These are phyloP conservation scores for Arvicanthis niloticus DNA, from an alignment of 2,113 vertebrate genomes.

Conservation along the genomic window DNA sequence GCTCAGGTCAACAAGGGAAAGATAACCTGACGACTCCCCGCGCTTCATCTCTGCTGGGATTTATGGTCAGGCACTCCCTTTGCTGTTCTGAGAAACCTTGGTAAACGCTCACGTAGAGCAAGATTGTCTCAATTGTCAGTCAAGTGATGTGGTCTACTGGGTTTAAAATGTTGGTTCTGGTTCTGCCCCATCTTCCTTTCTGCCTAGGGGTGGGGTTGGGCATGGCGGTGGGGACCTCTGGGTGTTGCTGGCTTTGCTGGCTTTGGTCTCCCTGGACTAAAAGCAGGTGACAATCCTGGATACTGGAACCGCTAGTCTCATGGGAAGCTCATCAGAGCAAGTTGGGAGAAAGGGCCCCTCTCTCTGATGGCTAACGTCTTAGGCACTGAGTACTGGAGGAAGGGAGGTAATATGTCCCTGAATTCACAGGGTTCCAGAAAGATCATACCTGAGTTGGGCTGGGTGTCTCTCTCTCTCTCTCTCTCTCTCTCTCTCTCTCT, in stretches of 20 bases:
- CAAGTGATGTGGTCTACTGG: slow-evolving; percentile 28
- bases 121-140: not conserved
- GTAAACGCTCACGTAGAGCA: not conserved
- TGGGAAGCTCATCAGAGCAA: slow-evolving; percentile 34
- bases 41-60: not conserved
- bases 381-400: not conserved
- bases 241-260: slow-evolving; percentile 51
- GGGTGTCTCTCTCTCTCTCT: no score
- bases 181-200: slow-evolving; percentile 31
- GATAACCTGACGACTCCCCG: no score
- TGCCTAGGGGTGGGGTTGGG: not conserved
- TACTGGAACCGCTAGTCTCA: not conserved
- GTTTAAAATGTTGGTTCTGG: slow-evolving; percentile 57
- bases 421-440: not conserved
- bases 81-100: not conserved
- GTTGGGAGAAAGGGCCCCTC: not conserved
- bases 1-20: not conserved
- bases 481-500: no score
- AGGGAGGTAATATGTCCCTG: not conserved
- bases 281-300: not conserved
- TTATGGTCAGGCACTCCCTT: not conserved
- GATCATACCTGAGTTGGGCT: not conserved
- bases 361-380: not conserved
- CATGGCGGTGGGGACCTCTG: not conserved
- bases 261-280: slow-evolving; percentile 54